Evolutionary conservation across 2,888 invertebrate genomes (phyloP).

Genomic region (Heliconius ismenius): DNA sequence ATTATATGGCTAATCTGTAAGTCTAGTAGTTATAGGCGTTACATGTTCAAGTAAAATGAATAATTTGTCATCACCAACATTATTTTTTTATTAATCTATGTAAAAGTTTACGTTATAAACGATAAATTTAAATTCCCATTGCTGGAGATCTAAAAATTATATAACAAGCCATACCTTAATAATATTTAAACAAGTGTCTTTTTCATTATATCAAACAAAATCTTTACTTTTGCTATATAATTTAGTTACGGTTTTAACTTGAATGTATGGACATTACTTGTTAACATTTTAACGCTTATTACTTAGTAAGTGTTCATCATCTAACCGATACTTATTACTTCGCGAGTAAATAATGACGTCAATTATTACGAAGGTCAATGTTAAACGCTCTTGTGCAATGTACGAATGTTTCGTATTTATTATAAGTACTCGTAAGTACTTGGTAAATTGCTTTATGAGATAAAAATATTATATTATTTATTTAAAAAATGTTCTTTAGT

Average conservation of each 20-base stretch:
- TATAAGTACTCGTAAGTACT: not conserved
- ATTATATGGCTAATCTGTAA: too few species aligned
- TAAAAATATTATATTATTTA: not conserved
- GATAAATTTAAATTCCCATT: not conserved
- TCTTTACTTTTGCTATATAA: not conserved
- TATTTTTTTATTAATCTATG: too few species aligned
- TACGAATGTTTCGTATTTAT: slow-evolving; percentile 8
- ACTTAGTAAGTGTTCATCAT: slow-evolving; percentile 13
- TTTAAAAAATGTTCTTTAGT: not conserved
- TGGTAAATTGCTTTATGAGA: not conserved
- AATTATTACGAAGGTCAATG: slow-evolving; percentile 30
- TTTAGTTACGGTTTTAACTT: not conserved
- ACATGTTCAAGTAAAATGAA: too few species aligned
- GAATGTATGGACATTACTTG: not conserved
- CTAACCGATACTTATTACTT: slow-evolving; percentile 14
- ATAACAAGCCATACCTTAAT: not conserved
- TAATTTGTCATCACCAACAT: too few species aligned
- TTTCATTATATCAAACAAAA: not conserved
- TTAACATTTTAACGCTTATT: slow-evolving; percentile 17
- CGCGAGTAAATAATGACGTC: slow-evolving; percentile 31
- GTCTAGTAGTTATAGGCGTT: too few species aligned
- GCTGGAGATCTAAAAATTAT: not conserved
- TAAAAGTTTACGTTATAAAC: not conserved
- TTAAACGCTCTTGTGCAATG: slow-evolving; percentile 16
- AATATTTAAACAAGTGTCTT: not conserved